phyloP scores from a whole-genome alignment of 2,888 invertebrate genomes.

The Callyntrura guangdongensis region DNA sequence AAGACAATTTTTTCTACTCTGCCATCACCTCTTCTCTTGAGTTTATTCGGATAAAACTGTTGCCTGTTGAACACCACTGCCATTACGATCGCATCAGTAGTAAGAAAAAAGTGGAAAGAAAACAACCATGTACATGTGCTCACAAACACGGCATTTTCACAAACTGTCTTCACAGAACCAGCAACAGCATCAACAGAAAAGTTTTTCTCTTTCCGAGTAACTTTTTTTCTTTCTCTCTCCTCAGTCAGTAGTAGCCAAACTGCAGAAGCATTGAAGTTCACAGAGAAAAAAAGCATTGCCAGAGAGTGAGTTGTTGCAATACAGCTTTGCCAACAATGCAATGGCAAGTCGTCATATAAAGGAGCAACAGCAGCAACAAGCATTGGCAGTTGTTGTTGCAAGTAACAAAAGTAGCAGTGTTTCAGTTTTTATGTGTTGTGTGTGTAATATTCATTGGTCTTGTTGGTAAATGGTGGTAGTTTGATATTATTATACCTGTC shows the following conservation, averaged over 20 bases:
- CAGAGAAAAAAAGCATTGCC: constrained; percentile 7
- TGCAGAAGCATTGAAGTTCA: constrained; percentile 6
- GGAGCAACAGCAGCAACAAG: not conserved
- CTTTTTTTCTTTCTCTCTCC: too few species aligned
- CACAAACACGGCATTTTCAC: too few species aligned
- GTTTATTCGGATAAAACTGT: not conserved
- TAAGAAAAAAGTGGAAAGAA: constrained; percentile 32
- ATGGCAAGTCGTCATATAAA: not conserved
- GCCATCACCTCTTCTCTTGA: not conserved
- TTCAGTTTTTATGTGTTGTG: constrained; percentile 55
- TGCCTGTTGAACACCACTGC: not conserved
- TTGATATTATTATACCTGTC: constrained; percentile 63
- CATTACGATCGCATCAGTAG: not conserved
- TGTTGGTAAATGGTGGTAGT: constrained; percentile 63
- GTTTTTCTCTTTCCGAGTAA: not conserved
- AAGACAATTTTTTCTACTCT: not conserved
- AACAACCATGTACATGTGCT: not conserved
- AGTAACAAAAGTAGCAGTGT: constrained; percentile 34
- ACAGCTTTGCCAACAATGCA: constrained; percentile 42
- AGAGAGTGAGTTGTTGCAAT: constrained; percentile 41
- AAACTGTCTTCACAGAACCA: too few species aligned
- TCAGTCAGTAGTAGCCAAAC: too few species aligned
- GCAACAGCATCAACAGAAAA: not conserved
- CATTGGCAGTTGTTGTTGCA: not conserved
- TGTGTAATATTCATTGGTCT: constrained; percentile 66